Evolutionary conservation across 2,113 vertebrate genomes (phyloP).

Genomic region (Rhea americana): DNA sequence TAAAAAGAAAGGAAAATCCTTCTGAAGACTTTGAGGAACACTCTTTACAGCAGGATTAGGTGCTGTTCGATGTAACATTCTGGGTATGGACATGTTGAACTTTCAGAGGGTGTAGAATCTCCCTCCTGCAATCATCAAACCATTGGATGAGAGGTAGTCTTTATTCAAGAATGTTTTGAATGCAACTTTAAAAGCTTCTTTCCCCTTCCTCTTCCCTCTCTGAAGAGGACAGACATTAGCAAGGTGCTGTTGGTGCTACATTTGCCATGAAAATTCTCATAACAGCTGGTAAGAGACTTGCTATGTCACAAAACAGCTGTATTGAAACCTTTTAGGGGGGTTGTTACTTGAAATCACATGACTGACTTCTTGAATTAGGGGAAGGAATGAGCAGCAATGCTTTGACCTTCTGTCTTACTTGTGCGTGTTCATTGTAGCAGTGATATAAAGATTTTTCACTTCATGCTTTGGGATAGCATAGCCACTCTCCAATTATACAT

Average conservation of each 20-base stretch:
- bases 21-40: not conserved
- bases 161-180: not conserved
- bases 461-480: not conserved
- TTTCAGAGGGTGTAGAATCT: not conserved
- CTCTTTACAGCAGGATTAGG: not conserved
- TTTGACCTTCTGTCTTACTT: not conserved
- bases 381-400: not conserved
- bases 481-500: fast-evolving
- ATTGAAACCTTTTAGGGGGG: not conserved
- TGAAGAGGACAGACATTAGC: not conserved
- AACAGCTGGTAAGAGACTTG: not conserved
- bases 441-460: not conserved
- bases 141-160: not conserved
- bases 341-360: not conserved
- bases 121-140: not conserved
- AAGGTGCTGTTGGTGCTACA: not conserved
- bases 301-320: not conserved
- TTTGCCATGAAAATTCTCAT: not conserved
- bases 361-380: not conserved
- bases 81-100: not conserved
- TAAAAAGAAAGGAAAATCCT: constrained; percentile 1
- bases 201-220: not conserved
- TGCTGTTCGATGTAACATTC: not conserved
- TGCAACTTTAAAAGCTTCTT: not conserved
- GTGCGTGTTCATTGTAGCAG: not conserved